Evolutionary conservation across 1,140 invertebrate species (phyloP), one percentile per base, ranked within the genome.

Genomic region (Sminthurinus signatus): DNA sequence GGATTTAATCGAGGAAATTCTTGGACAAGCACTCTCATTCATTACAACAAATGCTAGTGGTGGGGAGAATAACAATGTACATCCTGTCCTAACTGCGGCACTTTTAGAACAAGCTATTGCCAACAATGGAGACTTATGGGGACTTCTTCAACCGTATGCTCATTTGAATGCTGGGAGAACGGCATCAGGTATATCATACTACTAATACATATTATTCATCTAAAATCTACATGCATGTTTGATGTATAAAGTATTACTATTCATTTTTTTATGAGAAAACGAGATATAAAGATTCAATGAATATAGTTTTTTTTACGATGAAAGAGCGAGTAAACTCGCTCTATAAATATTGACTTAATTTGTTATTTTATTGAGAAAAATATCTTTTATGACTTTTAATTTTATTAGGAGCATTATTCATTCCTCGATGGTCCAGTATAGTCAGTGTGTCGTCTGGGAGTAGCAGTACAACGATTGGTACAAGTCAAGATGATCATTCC

Each of bases 151-250:
- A 73, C 90, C 90, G 0, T 93, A 91, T 74, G 89, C 89, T 27
- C 91, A 94, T 77, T 78, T 93, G 1, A 92, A 91, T 74, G 88
- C 89, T 25, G 90, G 90, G 0, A 80, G 90, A 68, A 86, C 90
- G 21, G 89, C 90, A 39, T 89, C 88, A 60, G 88, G 87, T 88
- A 77, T 70, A 51, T 71, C n/a, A n/a, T n/a, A n/a, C n/a, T n/a
- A n/a, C n/a, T n/a, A n/a, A n/a, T n/a, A n/a, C n/a, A n/a, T n/a
- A n/a, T n/a, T n/a, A n/a, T n/a, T n/a, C n/a, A n/a, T n/a, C n/a
- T n/a, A n/a, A n/a, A n/a, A n/a, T n/a, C n/a, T n/a, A n/a, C n/a
- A n/a, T n/a, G n/a, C n/a, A n/a, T n/a, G n/a, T n/a, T n/a, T n/a
- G n/a, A n/a, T n/a, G n/a, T n/a, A n/a, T n/a, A n/a, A n/a, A n/a